Conservation (phyloP, 2,797 vertebrate genomes). For the Naso thynnoides region DNA sequence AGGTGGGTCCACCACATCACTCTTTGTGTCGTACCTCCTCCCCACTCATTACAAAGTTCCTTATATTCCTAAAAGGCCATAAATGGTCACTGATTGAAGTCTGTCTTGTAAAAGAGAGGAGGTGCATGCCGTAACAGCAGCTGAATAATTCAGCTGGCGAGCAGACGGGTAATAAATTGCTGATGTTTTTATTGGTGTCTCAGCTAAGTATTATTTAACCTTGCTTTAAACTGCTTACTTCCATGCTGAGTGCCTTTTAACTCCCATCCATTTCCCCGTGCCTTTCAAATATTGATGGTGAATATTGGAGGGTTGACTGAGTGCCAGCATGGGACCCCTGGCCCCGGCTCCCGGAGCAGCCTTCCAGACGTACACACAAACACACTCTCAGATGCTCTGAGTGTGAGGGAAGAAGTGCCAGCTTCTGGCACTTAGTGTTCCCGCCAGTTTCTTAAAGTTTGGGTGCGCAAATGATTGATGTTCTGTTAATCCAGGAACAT, state of each 20-base stretch:
- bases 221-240: slow-evolving; percentile 87
- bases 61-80: slow-evolving; percentile 69
- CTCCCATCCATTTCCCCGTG: slow-evolving; percentile 81
- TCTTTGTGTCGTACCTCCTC: slow-evolving; percentile 19
- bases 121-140: slow-evolving; percentile 71
- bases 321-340: slow-evolving; percentile 82
- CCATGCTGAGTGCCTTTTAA: slow-evolving; percentile 88
- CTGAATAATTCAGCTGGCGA: slow-evolving; percentile 84
- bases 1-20: slow-evolving; percentile 23
- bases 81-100: slow-evolving; percentile 78
- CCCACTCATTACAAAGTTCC: slow-evolving; percentile 38
- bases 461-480: slow-evolving; percentile 77
- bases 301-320: slow-evolving; percentile 84
- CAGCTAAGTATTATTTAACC: slow-evolving; percentile 89
- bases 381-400: slow-evolving; percentile 51
- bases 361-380: slow-evolving; percentile 61
- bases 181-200: slow-evolving; percentile 86
- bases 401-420: slow-evolving; percentile 61
- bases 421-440: slow-evolving; percentile 72
- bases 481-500: slow-evolving; percentile 70
- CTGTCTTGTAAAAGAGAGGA: slow-evolving; percentile 72
- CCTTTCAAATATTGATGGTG: slow-evolving; percentile 88
- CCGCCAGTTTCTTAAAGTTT: slow-evolving; percentile 75
- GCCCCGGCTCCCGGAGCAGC: slow-evolving; percentile 68
- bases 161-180: slow-evolving; percentile 85